Conservation (phyloP, 2,797 vertebrate species). For the Dipus sagitta region DNA sequence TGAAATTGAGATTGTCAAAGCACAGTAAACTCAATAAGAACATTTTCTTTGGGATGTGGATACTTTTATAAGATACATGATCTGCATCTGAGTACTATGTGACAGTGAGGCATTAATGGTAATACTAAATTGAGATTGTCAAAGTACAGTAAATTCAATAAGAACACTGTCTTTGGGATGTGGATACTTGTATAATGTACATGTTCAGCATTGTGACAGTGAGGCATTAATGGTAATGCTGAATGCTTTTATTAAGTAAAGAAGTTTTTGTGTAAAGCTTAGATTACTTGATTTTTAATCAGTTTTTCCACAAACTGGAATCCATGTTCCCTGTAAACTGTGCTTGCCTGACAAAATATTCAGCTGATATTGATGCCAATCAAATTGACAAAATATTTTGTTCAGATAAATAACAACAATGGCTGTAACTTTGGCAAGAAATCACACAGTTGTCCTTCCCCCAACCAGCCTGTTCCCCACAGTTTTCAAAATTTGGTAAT, state of each 20-base stretch:
- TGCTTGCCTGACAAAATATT: conserved; percentile 54
- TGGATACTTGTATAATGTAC: neutral
- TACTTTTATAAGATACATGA: neutral
- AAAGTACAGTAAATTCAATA: neutral
- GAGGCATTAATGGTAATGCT: neutral
- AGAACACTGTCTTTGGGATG: neutral
- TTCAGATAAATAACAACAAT: conserved; percentile 71
- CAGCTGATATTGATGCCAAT: conserved; percentile 72
- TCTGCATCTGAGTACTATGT: neutral
- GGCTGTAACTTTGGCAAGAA: conserved; percentile 68
- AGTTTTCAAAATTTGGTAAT: conserved; percentile 21
- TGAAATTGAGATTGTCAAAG: neutral
- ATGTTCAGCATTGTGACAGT: neutral
- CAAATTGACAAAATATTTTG: conserved; percentile 76
- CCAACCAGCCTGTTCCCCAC: conserved; percentile 44
- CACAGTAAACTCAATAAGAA: neutral
- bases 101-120: neutral
- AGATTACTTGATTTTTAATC: conserved; percentile 52
- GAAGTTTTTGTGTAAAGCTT: conserved; percentile 40
- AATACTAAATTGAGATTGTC: neutral
- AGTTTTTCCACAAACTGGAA: neutral
- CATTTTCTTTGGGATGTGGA: neutral
- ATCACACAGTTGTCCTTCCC: conserved; percentile 5
- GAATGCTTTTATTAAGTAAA: neutral
- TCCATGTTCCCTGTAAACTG: conserved; percentile 26